Evolutionary conservation across 2,888 invertebrate species (phyloP), one percentile per base, ranked within the genome.

Genomic region (Ormyrus thymus): DNA sequence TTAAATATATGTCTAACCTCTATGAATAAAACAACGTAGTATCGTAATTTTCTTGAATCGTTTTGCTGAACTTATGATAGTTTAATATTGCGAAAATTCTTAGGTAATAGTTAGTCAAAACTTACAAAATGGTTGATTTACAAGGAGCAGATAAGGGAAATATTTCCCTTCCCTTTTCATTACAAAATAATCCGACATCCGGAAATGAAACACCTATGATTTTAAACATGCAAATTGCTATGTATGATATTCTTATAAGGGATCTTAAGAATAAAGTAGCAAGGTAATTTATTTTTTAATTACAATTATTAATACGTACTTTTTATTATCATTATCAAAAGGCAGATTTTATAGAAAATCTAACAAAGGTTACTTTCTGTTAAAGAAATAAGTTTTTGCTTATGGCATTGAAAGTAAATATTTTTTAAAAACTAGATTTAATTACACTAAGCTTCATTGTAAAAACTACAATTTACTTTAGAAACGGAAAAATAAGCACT

Each of bases 171-270:
- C 83, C 83, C 11, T 2, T 79, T 84, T 8, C 29, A 29, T 29
- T 29, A 29, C 29, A 29, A 29, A 29, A 29, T 29, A 29, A 29
- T 29, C 82, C 9, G 70, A 65, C 29, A 53, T 43, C 11, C 29
- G 56, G 69, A 13, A 53, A 79, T 64, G 7, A 64, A 80, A 11
- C 64, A 72, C 79, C 82, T 56, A 76, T 81, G 45, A 87, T 87
- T 59, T 73, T 87, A 45, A 88, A 88, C 76, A 83, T 84, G 77
- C 88, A 89, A 83, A 85, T 13, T 50, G 81, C 85, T 9, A 80
- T 86, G 13, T 88, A 88, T 61, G 82, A 86, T 50, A 69, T 84
- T 56, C 78, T 82, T 71, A 85, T 88, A 15, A 68, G 75, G 7
- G 86, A 87, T 62, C 82, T 82, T 58, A 62, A 84, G 73, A 84